Base-by-base conservation (phyloP, 2,797 vertebrate genomes). In the Sebastes diploproa region DNA sequence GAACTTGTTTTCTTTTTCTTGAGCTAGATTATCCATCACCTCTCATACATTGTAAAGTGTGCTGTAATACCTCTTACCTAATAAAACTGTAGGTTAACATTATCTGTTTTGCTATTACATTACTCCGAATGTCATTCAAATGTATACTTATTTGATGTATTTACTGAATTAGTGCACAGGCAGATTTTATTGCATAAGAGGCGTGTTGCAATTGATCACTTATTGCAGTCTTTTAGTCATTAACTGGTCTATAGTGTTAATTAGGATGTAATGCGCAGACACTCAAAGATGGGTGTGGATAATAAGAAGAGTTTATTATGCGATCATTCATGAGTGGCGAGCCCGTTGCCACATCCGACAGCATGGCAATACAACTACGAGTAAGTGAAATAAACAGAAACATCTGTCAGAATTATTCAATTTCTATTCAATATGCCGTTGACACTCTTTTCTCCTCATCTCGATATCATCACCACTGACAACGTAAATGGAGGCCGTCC, bases 211-310 rank as follows among this genome's bases (percentile, higher is more conserved):
- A 87, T 90, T 89, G 81, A 63, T 85, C 72, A 88, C 84, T 89
- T 86, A 82, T 60, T 75, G 66, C 80, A 66, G 77, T 86, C 75
- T 73, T 92, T 83, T 77, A 72, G 56, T 64, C 80, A 91, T 93
- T 88, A 89, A 80, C 88, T 29, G 61, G 52, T 63, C 80, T 83
- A 75, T 80, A 65, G 81, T 87, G 83, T 89, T 92, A 91, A 95
- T 92, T 84, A 79, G 80, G 81, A 78, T 85, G 66, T 86, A 88
- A 92, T 90, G 82, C 84, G 88, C 61, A 84, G 83, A 89, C 89
- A 87, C 91, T 92, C 78, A 78, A 86, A 76, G 78, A 85, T 84
- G 81, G 74, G 69, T 73, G 78, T 88, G 86, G 85, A 90, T 89
- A 91, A 87, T 87, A 82, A 91, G 61, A 79, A 25, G 55, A 89